phyloP scores from a whole-genome alignment of 2,888 invertebrate genomes.

The Eupeodes latifasciatus region DNA sequence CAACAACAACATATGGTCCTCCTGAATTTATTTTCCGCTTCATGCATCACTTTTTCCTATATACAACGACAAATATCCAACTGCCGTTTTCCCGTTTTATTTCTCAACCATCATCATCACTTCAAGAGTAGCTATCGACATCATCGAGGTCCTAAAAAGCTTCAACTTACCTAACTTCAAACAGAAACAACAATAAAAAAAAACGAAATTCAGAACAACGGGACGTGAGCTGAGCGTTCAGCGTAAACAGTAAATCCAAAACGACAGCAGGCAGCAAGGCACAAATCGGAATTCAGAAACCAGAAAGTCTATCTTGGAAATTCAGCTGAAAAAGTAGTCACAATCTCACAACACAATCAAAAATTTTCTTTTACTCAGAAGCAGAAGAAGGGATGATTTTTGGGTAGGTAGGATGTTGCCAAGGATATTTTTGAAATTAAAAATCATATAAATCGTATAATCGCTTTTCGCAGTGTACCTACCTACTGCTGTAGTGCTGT shows the following conservation, averaged over 20 bases:
- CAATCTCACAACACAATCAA: not conserved
- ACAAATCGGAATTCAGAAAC: not conserved
- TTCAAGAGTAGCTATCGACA: not conserved
- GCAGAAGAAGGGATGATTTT: constrained; percentile 42
- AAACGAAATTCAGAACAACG: constrained; percentile 12
- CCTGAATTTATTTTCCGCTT: constrained; percentile 67
- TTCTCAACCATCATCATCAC: constrained; percentile 16
- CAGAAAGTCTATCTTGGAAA: constrained; percentile 16
- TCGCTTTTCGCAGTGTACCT: constrained; percentile 56
- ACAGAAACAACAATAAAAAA: not conserved
- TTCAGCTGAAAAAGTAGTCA: constrained; percentile 33
- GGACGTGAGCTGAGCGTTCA: not conserved
- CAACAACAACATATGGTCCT: constrained; percentile 65
- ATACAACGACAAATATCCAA: constrained; percentile 20
- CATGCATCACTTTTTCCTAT: constrained; percentile 52
- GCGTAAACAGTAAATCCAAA: constrained; percentile 6
- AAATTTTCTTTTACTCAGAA: too few species aligned
- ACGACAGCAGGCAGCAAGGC: constrained; percentile 7
- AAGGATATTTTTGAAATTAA: constrained; percentile 46
- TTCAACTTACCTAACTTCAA: not conserved
- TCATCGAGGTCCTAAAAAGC: constrained; percentile 55
- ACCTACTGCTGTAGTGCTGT: too few species aligned
- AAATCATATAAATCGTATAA: constrained; percentile 47
- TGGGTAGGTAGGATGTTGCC: constrained; percentile 16
- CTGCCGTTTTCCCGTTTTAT: constrained; percentile 56